Evolutionary conservation across 92 coral and sea anemone genomes (phyloP).

Genomic region (Pocillopora grandis): DNA sequence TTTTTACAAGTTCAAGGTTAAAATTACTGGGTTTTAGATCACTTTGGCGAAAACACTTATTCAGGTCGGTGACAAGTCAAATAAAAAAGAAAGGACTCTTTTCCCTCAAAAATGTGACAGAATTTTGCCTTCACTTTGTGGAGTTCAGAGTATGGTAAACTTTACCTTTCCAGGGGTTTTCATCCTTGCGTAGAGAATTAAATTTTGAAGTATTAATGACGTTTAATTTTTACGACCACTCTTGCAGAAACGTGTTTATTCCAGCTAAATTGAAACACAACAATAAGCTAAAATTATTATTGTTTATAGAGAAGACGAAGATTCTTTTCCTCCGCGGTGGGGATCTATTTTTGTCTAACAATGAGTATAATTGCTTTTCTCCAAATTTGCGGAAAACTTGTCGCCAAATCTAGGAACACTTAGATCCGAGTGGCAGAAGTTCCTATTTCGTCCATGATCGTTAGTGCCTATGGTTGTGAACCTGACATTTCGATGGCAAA

Average conservation of each 20-base stretch:
- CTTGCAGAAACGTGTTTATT: slow-evolving; percentile 11
- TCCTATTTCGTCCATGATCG: background rate
- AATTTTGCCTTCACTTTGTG: background rate
- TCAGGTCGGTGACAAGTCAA: background rate
- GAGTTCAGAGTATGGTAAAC: background rate
- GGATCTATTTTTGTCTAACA: slow-evolving; percentile 11
- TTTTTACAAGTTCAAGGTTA: slow-evolving; percentile 7
- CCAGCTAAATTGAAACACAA: slow-evolving; percentile 4
- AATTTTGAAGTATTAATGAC: background rate
- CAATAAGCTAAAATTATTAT: background rate
- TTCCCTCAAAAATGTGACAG: background rate
- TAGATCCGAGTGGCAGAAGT: background rate
- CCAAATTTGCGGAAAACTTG: background rate
- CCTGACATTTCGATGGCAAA: background rate
- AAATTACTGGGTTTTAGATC: too few relatives aligned
- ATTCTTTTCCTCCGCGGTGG: slow-evolving; percentile 13
- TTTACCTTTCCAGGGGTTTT: background rate
- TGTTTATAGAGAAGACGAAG: slow-evolving; percentile 3
- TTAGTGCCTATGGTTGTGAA: background rate
- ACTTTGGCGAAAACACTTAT: too few relatives aligned
- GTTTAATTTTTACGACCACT: background rate
- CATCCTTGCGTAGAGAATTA: background rate
- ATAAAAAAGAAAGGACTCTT: background rate
- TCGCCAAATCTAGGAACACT: background rate
- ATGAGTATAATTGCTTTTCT: background rate